Percentiles rank a stretch among this genome's conserved stretches.
phyloP scores from a whole-genome alignment of 2,797 vertebrate genomes.

The Pipistrellus pygmaeus region DNA sequence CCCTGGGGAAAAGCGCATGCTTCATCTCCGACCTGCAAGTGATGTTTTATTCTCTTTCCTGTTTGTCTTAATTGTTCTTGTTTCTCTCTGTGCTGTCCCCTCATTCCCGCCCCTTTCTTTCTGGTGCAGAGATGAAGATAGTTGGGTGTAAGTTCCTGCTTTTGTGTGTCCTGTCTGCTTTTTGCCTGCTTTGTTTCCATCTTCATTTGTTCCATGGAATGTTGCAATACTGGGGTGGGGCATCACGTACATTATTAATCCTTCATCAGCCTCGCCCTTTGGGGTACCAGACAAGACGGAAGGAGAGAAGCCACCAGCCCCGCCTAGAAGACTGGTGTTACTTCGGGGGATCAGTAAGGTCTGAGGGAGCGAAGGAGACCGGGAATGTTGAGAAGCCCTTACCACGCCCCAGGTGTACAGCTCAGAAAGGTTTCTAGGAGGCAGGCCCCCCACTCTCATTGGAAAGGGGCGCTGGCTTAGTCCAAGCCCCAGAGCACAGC shows the following conservation, averaged over 20 bases:
- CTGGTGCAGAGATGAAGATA: conserved; percentile 92
- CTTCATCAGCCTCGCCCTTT: conserved; percentile 68
- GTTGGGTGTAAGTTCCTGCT: conserved; percentile 92
- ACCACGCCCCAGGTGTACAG: neutral
- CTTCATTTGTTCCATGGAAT: conserved; percentile 85
- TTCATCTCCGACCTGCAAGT: conserved; percentile 86
- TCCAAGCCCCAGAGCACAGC: conserved; percentile 3
- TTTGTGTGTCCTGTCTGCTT: conserved; percentile 88
- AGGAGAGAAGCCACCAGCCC: conserved; percentile 53
- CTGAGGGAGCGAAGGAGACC: neutral
- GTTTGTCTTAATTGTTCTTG: conserved; percentile 87
- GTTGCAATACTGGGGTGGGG: conserved; percentile 75
- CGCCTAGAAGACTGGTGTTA: conserved; percentile 64
- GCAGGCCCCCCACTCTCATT: neutral
- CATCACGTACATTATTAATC: conserved; percentile 73
- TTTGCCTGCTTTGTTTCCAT: conserved; percentile 88
- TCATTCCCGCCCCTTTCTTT: conserved; percentile 86
- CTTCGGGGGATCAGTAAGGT: conserved; percentile 47
- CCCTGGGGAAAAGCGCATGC: conserved; percentile 87
- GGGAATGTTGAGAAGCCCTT: conserved; percentile 18
- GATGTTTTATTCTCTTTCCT: conserved; percentile 87
- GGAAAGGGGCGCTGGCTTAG: conserved; percentile 45
- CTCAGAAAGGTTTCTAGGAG: conserved; percentile 44
- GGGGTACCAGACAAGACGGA: conserved; percentile 63
- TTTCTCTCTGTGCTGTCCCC: conserved; percentile 86